Conservation (phyloP, 2,113 vertebrate species). For the Hipposideros armiger region DNA sequence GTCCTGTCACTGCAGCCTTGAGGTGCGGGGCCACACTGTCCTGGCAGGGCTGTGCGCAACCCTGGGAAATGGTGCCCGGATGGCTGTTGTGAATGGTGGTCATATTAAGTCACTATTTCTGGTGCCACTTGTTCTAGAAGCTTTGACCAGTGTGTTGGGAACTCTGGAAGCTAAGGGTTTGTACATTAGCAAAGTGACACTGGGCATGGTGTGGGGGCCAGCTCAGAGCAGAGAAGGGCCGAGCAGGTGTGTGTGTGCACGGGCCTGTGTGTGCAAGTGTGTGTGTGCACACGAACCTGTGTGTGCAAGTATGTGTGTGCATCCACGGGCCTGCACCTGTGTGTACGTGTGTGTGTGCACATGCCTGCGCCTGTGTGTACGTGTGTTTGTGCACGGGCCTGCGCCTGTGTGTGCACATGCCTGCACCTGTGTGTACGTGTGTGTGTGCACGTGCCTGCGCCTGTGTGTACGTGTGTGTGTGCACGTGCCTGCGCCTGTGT, state of each 20-base stretch:
- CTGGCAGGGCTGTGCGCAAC: background rate
- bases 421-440: no score
- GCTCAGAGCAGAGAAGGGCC: background rate
- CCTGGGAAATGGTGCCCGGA: accelerated
- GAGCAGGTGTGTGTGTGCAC: background rate
- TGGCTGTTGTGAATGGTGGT: background rate
- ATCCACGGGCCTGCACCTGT: background rate
- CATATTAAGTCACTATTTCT: background rate
- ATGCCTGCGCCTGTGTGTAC: background rate
- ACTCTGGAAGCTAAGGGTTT: background rate
- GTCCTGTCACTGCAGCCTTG: accelerated
- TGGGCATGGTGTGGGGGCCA: accelerated
- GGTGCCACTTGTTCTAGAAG: background rate
- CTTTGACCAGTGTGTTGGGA: background rate
- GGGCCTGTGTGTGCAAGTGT: no score
- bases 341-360: background rate
- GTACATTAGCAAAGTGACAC: background rate
- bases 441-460: no score
- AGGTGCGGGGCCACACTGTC: no score
- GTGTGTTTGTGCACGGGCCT: no score
- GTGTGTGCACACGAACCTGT: no score
- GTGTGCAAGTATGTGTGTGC: no score
- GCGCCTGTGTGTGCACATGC: background rate
- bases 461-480: no score
- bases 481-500: no score